Percentiles rank a stretch among this genome's conserved stretches.
Evolutionary conservation across 2,113 vertebrate genomes (phyloP).

Genomic region (Anolis carolinensis): DNA sequence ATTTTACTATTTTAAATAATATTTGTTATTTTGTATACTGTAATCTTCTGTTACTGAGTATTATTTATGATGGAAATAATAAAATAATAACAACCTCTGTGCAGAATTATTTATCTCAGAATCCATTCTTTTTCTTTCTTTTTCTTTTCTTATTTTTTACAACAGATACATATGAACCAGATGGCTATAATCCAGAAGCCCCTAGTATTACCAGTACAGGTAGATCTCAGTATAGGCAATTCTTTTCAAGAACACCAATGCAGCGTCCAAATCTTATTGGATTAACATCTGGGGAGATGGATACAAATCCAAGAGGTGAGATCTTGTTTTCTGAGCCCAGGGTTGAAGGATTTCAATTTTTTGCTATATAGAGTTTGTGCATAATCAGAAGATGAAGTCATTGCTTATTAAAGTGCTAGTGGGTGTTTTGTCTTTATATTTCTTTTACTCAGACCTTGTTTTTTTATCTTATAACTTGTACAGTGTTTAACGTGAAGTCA

Average conservation of each 20-base stretch:
- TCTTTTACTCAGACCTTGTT: background rate
- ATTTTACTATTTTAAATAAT: no score
- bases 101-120: background rate
- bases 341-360: background rate
- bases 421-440: background rate
- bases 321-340: background rate
- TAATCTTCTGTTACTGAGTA: background rate
- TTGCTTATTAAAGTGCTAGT: background rate
- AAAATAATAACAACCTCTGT: conserved; percentile 32
- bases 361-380: background rate
- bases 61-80: background rate
- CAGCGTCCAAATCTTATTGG: conserved; percentile 97
- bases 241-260: conserved; percentile 93
- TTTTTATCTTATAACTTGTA: background rate
- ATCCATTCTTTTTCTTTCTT: conserved; percentile 62
- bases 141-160: conserved; percentile 58
- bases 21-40: background rate
- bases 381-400: background rate
- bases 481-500: background rate
- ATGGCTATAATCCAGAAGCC: conserved; percentile 99
- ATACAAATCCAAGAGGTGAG: conserved; percentile 92
- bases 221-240: conserved; percentile 91
- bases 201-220: conserved; percentile 93
- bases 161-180: conserved; percentile 94
- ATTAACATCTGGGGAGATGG: conserved; percentile 91